Evolutionary conservation across 1,140 invertebrate genomes (phyloP), one percentile per base, ranked within the genome.

Genomic region (Tetramorium alpestre): DNA sequence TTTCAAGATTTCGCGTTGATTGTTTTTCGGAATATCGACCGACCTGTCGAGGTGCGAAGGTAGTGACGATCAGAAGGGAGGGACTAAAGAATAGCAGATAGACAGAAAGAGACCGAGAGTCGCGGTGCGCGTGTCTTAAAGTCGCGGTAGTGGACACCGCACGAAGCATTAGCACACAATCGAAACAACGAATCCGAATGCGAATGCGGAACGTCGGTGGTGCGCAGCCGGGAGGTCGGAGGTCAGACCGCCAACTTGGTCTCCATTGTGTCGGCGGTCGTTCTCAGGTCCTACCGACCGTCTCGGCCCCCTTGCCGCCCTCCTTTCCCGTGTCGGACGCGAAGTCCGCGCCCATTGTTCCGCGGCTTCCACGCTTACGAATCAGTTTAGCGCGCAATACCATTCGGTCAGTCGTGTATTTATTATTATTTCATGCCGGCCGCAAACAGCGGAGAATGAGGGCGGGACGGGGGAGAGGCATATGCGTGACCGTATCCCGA

Each of bases 131-230:
- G 67, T 70, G 80, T 22, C 28, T 70, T 44, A 56, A 86, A 92
- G 88, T 84, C 85, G 89, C 91, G 89, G 93, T 94, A 94, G 93
- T 92, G 90, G 77, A 88, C 90, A 90, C 62, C 70, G 84, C 81
- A 69, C 81, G 87, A 80, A 56, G 89, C 91, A 95, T 95, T 95
- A 95, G 95, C 95, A 95, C 95, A 95, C 95, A 95, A 95, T 95
- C 93, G 94, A 92, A 93, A 86, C 91, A 88, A 92, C 92, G 91
- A 85, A 89, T 91, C 85, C 93, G 92, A 94, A 95, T 94, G 93
- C 89, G 93, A 94, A 93, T 93, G 93, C 89, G 92, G 89, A 91
- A 89, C 90, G 90, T 86, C 67, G 89, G 91, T 92, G 92, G 92
- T 90, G 90, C 90, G 88, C 82, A 89, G 85, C 67, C 65, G 81